A percentile compares a stretch with the other conserved stretches of the same genome.
Conservation (phyloP, 2,113 vertebrate genomes). For the Numenius arquata region DNA sequence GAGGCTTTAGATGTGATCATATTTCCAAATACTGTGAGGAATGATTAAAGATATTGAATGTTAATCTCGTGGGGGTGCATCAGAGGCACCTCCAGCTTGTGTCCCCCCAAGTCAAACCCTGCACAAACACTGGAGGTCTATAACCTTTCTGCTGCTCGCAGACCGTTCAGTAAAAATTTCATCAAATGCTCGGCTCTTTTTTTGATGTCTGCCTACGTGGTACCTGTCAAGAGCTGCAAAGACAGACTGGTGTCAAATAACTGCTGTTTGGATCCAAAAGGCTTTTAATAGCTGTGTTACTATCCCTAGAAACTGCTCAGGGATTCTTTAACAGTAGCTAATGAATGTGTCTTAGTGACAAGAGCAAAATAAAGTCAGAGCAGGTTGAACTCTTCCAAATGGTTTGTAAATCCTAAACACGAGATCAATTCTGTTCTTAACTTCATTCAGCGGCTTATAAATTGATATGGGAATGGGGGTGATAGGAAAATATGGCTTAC, state of each 20-base stretch:
- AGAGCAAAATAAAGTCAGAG: neutral
- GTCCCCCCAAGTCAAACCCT: neutral
- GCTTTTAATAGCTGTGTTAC: neutral
- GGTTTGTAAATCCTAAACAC: neutral
- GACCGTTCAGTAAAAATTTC: neutral
- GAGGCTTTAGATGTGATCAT: neutral
- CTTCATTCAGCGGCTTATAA: constrained; percentile 30
- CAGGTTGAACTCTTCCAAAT: constrained; percentile 7
- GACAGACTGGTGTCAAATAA: neutral
- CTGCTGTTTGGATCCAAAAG: constrained; percentile 20
- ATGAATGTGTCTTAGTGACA: neutral
- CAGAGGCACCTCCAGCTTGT: neutral
- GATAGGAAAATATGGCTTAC: neutral
- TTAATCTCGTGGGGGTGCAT: neutral
- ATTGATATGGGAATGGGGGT: neutral
- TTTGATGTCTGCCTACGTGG: neutral
- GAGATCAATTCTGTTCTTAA: constrained; percentile 5
- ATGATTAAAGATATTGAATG: neutral
- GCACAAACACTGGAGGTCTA: neutral
- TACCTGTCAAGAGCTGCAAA: neutral
- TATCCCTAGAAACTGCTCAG: neutral
- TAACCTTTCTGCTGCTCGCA: neutral
- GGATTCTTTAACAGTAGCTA: neutral
- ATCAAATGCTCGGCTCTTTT: neutral
- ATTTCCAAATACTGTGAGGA: neutral